Base-by-base conservation (phyloP, 2,888 invertebrate species). In the Archips xylosteana region DNA sequence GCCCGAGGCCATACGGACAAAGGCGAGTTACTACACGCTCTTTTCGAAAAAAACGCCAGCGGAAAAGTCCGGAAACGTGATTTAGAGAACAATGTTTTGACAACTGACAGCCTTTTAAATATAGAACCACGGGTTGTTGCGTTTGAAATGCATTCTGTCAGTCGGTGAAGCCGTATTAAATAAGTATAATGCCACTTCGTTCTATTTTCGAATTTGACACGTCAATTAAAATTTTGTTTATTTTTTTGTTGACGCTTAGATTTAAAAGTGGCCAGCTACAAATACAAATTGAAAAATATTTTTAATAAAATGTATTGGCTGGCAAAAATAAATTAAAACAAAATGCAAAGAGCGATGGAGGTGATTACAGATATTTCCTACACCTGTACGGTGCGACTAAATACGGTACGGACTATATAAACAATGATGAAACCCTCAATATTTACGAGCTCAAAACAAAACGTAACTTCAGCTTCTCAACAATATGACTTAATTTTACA, bases 1-100 rank as follows among this genome's bases (percentile, higher is more conserved):
- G 74, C 76, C 80, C 91, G 88, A 92, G 92, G 92, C 86, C 91
- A 82, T 77, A 76, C 77, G 78, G 75, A 77, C 79, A 77, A 76
- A 77, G 78, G 69, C 68, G 60, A 60, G 69, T 64, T 64, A 81
- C 85, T 80, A 84, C 76, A 84, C 84, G 78, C 75, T 74, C 70
- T 66, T 70, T 54, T 65, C 36, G 71, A 76, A 78, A 39, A 39
- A 63, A 34, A 42, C 47, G 34, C 47, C 45, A 32, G 63, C 45
- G 57, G 63, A 64, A 51, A 64, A 67, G 32, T 61, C 67, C 72
- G 61, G 65, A 70, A 65, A 34, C 60, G 51, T 6, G 63, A 64
- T 65, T 68, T 51, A 75, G 69, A 71, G 64, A 69, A 76, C 78
- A 76, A 71, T 80, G 76, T 80, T 82, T 78, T 80, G 82, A 81